Conservation (phyloP, 1,140 invertebrate genomes). For the Megalopta genalis region DNA sequence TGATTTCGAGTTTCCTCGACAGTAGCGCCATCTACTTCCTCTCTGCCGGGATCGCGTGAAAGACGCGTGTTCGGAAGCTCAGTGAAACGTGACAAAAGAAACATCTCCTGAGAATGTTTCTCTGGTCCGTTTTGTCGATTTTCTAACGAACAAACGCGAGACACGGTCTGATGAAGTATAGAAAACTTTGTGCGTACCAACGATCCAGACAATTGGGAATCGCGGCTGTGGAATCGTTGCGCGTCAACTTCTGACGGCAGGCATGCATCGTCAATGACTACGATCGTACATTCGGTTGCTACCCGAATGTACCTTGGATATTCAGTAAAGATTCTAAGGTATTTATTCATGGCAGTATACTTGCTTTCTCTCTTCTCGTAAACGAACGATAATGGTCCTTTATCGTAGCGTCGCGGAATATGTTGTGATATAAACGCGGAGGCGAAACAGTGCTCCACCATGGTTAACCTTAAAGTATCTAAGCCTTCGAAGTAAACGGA, state of each 20-base stretch:
- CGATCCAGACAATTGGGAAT: not conserved
- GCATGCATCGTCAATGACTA: not conserved
- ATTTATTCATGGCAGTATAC: not conserved
- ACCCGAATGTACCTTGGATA: not conserved
- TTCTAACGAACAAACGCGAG: not conserved
- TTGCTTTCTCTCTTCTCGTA: not conserved
- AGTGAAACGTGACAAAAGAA: slow-evolving; percentile 15
- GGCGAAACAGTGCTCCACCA: too few species aligned
- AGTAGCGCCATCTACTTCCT: slow-evolving; percentile 30
- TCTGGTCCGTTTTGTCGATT: not conserved
- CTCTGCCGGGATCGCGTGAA: not conserved
- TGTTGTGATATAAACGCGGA: too few species aligned
- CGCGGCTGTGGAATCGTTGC: too few species aligned
- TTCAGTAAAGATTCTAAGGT: not conserved
- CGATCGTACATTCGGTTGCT: not conserved
- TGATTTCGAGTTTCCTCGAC: slow-evolving; percentile 2
- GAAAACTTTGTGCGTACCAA: not conserved
- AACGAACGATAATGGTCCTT: not conserved
- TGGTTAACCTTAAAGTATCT: too few species aligned
- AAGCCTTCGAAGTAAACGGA: too few species aligned
- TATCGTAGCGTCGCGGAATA: too few species aligned
- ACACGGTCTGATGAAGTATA: not conserved
- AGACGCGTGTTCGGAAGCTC: not conserved
- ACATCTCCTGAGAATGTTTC: not conserved
- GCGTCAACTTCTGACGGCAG: too few species aligned